These are phyloP conservation scores for Zenarchopterus dispar DNA, from an alignment of 2,797 vertebrate species.

Conservation along the genomic window DNA sequence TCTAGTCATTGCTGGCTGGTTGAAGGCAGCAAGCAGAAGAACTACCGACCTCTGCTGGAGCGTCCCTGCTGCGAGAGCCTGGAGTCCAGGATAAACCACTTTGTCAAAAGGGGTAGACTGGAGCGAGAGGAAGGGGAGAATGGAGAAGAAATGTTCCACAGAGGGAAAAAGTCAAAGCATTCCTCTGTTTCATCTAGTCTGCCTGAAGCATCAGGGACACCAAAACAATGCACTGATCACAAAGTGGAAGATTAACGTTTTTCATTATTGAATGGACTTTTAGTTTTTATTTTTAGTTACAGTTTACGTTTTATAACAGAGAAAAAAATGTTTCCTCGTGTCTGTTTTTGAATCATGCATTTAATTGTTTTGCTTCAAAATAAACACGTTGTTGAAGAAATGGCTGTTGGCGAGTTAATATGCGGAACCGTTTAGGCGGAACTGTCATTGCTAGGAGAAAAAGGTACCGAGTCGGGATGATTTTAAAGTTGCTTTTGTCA, in stretches of 20 bases:
- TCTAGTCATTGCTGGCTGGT: slow-evolving; percentile 79
- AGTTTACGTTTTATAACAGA: not conserved
- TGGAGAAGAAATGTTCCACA: slow-evolving; percentile 72
- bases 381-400: slow-evolving; percentile 42
- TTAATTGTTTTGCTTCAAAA: slow-evolving; percentile 34
- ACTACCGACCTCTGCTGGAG: slow-evolving; percentile 88
- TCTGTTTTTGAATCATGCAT: slow-evolving; percentile 3
- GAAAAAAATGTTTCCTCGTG: not conserved
- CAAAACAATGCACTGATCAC: slow-evolving; percentile 29
- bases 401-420: not conserved
- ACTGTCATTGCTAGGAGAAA: slow-evolving; percentile 14
- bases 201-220: slow-evolving; percentile 12
- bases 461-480: slow-evolving; percentile 1
- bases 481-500: slow-evolving; percentile 25
- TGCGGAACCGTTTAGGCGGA: slow-evolving; percentile 18
- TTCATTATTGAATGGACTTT: slow-evolving; percentile 11
- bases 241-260: slow-evolving; percentile 30
- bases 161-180: slow-evolving; percentile 80
- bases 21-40: slow-evolving; percentile 88
- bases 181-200: slow-evolving; percentile 36
- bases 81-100: slow-evolving; percentile 91
- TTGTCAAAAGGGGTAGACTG: slow-evolving; percentile 86
- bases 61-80: slow-evolving; percentile 91
- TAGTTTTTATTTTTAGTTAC: not conserved
- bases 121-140: slow-evolving; percentile 74